Evolutionary conservation across 1,140 invertebrate genomes (phyloP).

Genomic region (honey bee (Apis mellifera)): DNA sequence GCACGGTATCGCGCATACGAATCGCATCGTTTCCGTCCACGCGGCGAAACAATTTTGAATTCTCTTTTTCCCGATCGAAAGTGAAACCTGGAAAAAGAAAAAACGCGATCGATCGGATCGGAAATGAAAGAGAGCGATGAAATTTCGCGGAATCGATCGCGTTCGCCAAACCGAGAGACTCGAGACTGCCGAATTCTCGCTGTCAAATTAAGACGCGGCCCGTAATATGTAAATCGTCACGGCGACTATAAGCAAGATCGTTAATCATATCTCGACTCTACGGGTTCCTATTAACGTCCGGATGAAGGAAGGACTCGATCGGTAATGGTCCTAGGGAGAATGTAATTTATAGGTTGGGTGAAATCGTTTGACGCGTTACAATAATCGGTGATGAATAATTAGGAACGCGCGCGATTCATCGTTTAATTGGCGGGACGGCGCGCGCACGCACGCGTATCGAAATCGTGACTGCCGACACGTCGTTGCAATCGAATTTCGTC

Average conservation of each 20-base stretch:
- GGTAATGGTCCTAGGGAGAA: slow-evolving; percentile 52
- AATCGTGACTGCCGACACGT: neutral
- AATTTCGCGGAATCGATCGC: neutral
- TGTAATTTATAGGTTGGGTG: slow-evolving; percentile 60
- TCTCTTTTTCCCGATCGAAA: slow-evolving; percentile 43
- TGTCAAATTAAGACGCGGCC: slow-evolving; percentile 58
- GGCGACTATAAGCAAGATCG: slow-evolving; percentile 55
- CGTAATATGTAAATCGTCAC: slow-evolving; percentile 58
- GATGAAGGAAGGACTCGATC: slow-evolving; percentile 57
- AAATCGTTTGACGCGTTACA: slow-evolving; percentile 38
- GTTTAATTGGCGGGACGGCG: neutral
- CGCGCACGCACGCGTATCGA: too few relatives aligned
- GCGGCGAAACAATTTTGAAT: slow-evolving; percentile 65
- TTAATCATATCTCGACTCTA: slow-evolving; percentile 58
- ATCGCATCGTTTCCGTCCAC: slow-evolving; percentile 70
- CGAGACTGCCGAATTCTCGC: slow-evolving; percentile 24
- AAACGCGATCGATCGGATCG: neutral
- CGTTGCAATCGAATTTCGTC: slow-evolving; percentile 10
- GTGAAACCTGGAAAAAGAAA: neutral
- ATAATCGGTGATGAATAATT: neutral
- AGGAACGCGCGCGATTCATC: neutral
- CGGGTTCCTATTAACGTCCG: slow-evolving; percentile 64
- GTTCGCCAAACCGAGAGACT: neutral
- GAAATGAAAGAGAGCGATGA: too few relatives aligned
- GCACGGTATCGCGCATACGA: slow-evolving; percentile 69